Conservation (phyloP, 2,888 invertebrate genomes). For the Conus canariensis region DNA sequence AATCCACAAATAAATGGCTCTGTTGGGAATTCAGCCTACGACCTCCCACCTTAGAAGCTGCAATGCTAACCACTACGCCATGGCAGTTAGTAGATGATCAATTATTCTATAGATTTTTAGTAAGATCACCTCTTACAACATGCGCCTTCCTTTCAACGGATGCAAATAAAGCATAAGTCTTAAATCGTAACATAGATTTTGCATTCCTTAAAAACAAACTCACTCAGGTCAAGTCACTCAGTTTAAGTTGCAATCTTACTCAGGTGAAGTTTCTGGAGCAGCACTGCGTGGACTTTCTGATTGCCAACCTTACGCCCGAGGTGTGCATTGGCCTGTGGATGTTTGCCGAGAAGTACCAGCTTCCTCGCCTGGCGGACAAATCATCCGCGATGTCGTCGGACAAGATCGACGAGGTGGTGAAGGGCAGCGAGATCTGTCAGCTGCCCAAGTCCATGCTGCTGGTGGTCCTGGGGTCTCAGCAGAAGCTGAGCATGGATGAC, state of each 20-base stretch:
- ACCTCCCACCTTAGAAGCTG: too few species aligned
- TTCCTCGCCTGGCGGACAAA: not conserved
- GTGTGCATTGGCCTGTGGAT: not conserved
- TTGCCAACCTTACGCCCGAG: not conserved
- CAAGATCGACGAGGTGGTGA: not conserved
- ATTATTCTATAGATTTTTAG: not conserved
- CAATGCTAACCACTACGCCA: too few species aligned
- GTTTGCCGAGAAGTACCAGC: constrained; percentile 28
- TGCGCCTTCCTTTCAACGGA: not conserved
- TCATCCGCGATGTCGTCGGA: not conserved
- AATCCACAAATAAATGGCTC: too few species aligned
- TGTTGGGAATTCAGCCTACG: too few species aligned
- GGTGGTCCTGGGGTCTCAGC: constrained; percentile 4
- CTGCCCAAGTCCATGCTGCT: constrained; percentile 40
- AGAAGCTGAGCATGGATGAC: constrained; percentile 28
- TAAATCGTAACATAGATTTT: too few species aligned
- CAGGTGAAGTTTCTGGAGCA: constrained; percentile 25
- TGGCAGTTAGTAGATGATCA: too few species aligned
- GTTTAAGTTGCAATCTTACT: too few species aligned
- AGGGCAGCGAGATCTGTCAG: not conserved
- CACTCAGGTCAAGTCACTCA: too few species aligned
- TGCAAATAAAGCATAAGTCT: not conserved
- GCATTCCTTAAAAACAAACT: too few species aligned
- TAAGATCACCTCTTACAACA: not conserved
- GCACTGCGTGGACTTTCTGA: constrained; percentile 7